A percentile compares a stretch with the other conserved stretches of the same genome.
Evolutionary conservation across 2,113 vertebrate genomes (phyloP).

Genomic region (Apaloderma vittatum): DNA sequence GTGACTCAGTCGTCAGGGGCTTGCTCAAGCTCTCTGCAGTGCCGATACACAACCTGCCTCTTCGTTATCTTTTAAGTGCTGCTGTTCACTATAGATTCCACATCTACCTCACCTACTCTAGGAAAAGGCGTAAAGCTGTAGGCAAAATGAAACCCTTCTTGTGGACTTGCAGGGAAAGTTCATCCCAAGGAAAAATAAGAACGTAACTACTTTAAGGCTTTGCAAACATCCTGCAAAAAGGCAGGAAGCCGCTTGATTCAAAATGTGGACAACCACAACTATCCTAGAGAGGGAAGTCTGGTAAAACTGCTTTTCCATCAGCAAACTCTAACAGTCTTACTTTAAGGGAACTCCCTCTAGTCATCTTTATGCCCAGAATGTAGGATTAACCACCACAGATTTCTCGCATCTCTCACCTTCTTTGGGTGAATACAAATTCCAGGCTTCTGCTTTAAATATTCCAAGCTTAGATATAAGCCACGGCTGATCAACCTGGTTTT

Average conservation of each 20-base stretch:
- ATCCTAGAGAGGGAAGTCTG: not conserved
- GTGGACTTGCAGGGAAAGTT: not conserved
- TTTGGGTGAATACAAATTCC: not conserved
- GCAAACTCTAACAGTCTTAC: not conserved
- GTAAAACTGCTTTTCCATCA: not conserved
- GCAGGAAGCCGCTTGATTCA: not conserved
- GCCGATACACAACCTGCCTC: not conserved
- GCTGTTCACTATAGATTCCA: not conserved
- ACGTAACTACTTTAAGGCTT: not conserved
- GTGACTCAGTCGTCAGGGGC: accelerated
- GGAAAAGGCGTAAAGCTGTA: not conserved
- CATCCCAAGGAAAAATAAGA: not conserved
- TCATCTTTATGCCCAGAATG: not conserved
- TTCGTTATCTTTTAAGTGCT: not conserved
- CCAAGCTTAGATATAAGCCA: not conserved
- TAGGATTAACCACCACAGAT: not conserved
- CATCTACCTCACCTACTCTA: not conserved
- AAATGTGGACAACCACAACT: accelerated
- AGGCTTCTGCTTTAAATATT: not conserved
- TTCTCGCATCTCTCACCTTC: not conserved
- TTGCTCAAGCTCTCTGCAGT: not conserved
- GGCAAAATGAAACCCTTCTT: not conserved
- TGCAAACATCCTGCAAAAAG: not conserved
- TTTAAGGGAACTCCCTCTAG: not conserved
- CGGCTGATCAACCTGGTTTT: not conserved